These are phyloP conservation scores for Halisarca cf. caerulea DNA, from an alignment of 37 sponge, comb jelly and placozoan genomes.

Conservation along the genomic window DNA sequence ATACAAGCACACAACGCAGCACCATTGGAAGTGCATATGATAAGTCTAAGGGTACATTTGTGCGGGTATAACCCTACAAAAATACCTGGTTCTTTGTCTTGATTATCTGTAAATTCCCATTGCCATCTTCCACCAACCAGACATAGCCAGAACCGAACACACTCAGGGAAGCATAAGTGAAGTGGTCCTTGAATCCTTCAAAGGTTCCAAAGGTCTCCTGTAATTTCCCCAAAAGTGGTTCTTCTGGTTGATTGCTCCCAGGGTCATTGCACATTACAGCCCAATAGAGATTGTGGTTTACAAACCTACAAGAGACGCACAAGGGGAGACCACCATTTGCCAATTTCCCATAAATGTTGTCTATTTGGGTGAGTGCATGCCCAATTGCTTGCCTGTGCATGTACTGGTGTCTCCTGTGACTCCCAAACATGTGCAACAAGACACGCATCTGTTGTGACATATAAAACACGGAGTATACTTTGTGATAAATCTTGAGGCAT, in stretches of 20 bases:
- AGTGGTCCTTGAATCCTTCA: slow-evolving; percentile 48
- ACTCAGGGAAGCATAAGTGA: slow-evolving; percentile 34
- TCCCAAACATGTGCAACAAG: no score
- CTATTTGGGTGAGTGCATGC: no score
- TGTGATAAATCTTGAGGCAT: no score
- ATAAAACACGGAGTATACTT: no score
- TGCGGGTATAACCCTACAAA: no score
- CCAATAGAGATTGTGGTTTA: slow-evolving; percentile 85
- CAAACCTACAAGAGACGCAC: slow-evolving; percentile 25
- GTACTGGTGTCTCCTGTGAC: no score
- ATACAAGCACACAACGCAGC: no score
- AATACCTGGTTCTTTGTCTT: slow-evolving; percentile 65
- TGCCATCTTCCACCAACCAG: slow-evolving; percentile 56
- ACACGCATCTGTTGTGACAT: no score
- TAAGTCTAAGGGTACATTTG: no score
- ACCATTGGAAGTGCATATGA: no score
- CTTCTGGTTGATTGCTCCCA: background rate
- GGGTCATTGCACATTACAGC: slow-evolving; percentile 52
- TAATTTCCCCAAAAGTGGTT: slow-evolving; percentile 43
- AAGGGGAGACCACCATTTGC: background rate
- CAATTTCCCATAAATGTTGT: no score
- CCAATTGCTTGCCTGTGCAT: no score
- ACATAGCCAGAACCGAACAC: slow-evolving; percentile 89
- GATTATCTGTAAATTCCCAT: slow-evolving; percentile 33
- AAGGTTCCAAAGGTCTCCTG: slow-evolving; percentile 46